A percentile compares a stretch with the other conserved stretches of the same genome.
Evolutionary conservation across 2,888 invertebrate species (phyloP).

Genomic region (Geophilus truncorum): DNA sequence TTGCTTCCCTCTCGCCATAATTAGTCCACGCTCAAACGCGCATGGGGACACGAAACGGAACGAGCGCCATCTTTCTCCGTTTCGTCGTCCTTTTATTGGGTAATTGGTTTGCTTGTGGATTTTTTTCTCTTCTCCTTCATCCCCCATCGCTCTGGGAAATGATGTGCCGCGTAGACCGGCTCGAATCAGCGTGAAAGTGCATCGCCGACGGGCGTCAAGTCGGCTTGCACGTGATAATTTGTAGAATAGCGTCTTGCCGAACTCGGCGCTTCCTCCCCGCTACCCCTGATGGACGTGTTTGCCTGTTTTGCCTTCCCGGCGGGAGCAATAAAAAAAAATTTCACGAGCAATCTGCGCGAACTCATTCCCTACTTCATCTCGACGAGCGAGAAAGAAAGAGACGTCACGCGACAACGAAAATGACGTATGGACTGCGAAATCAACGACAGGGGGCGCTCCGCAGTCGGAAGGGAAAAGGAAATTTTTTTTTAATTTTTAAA

Average conservation of each 20-base stretch:
- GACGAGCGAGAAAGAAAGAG: background rate
- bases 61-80: background rate
- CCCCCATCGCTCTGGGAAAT: constrained; percentile 20
- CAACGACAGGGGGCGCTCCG: background rate
- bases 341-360: constrained; percentile 12
- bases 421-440: background rate
- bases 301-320: constrained; percentile 16
- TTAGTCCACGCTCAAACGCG: background rate
- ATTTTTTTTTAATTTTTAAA: background rate
- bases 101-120: background rate
- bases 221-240: constrained; percentile 16
- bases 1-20: too few relatives aligned
- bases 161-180: constrained; percentile 14
- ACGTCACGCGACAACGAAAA: background rate
- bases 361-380: background rate
- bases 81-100: constrained; percentile 10
- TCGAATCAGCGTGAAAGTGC: constrained; percentile 20
- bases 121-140: background rate
- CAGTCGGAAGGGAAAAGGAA: background rate
- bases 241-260: constrained; percentile 5
- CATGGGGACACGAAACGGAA: background rate
- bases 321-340: constrained; percentile 20
- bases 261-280: background rate
- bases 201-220: constrained; percentile 12
- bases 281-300: constrained; percentile 14